phyloP scores from a whole-genome alignment of 2,113 vertebrate species.

The Micromys minutus region DNA sequence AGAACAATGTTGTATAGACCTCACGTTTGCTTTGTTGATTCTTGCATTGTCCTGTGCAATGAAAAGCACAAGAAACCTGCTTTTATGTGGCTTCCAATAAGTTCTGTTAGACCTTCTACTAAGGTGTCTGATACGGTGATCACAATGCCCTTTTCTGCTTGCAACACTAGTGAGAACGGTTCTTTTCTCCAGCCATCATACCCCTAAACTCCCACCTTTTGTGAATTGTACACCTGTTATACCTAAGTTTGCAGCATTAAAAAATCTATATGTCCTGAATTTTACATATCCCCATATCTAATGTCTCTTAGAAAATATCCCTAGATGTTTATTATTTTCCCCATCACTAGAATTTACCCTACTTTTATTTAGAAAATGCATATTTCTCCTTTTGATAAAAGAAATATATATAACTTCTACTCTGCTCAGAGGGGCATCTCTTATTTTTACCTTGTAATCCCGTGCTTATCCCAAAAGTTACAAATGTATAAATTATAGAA shows the following conservation, averaged over 20 bases:
- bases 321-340: neutral
- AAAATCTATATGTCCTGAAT: rapidly evolving
- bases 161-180: neutral
- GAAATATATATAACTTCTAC: neutral
- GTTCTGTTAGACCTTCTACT: neutral
- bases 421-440: neutral
- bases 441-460: neutral
- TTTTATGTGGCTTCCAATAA: neutral
- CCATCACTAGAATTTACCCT: neutral
- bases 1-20: neutral
- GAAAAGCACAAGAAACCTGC: neutral
- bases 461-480: neutral
- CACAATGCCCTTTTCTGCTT: too few species aligned
- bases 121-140: neutral
- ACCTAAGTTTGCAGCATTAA: neutral
- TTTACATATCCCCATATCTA: neutral
- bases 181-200: neutral
- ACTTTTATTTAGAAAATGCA: neutral
- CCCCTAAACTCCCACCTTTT: neutral
- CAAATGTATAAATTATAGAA: neutral
- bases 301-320: neutral
- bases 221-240: neutral
- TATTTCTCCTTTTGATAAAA: neutral
- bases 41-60: neutral
- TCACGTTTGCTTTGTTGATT: neutral